phyloP scores from a whole-genome alignment of 2,113 vertebrate species.

The Amazona vittata region DNA sequence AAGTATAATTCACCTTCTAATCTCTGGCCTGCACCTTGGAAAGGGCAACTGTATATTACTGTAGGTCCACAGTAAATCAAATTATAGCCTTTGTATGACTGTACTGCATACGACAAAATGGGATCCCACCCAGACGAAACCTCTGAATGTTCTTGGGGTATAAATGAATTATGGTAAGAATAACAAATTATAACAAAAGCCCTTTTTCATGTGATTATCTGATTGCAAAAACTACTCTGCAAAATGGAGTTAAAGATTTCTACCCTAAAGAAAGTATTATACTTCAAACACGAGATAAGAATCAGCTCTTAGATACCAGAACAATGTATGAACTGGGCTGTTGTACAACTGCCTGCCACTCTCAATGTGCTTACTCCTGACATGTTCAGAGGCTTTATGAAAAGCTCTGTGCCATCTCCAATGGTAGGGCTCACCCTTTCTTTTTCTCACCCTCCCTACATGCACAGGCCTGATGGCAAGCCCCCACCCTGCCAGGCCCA shows the following conservation, averaged over 20 bases:
- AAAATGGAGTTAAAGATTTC: slow-evolving; percentile 21
- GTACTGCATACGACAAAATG: neutral
- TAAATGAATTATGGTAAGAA: slow-evolving; percentile 2
- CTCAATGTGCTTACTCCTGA: neutral
- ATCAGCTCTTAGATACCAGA: neutral
- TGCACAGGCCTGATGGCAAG: neutral
- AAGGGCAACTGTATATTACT: neutral
- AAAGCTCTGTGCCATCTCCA: neutral
- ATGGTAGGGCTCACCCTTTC: neutral
- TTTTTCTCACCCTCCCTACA: neutral
- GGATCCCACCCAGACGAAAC: slow-evolving; percentile 2
- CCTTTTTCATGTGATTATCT: slow-evolving; percentile 7
- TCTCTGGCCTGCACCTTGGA: slow-evolving; percentile 19
- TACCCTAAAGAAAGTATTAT: slow-evolving; percentile 5
- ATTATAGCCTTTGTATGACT: neutral
- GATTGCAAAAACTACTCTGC: slow-evolving; percentile 9
- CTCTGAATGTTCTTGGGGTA: neutral
- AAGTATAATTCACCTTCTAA: neutral
- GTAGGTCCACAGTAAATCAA: neutral
- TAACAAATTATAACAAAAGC: slow-evolving; percentile 37
- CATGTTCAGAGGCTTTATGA: neutral
- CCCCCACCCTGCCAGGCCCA: neutral
- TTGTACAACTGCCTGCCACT: neutral
- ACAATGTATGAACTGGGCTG: neutral
- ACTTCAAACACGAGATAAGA: slow-evolving; percentile 24